Evolutionary conservation across 2,113 vertebrate species (phyloP).

Genomic region (Varanus komodoensis): DNA sequence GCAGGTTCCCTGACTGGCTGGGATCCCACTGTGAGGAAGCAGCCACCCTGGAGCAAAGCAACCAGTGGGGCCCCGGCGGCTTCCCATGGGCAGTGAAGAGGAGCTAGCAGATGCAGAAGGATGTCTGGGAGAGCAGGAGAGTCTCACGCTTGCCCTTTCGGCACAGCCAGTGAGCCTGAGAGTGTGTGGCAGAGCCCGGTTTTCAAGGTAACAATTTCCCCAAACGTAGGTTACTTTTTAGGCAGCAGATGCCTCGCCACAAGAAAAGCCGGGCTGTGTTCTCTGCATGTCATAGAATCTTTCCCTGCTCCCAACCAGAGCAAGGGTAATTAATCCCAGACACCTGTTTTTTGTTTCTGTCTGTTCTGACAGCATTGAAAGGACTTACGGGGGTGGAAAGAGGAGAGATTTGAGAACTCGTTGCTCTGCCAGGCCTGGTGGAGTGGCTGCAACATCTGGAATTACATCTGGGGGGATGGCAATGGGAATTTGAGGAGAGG

Average conservation of each 20-base stretch:
- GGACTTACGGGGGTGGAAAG: conserved; percentile 24
- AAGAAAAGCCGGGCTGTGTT: not conserved
- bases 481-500: conserved; percentile 23
- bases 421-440: conserved; percentile 48
- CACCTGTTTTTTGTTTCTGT: conserved; percentile 31
- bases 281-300: not conserved
- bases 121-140: not conserved
- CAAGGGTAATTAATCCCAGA: conserved; percentile 40
- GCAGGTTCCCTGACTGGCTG: not conserved
- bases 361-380: not conserved
- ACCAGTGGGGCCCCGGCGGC: not conserved
- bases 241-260: not conserved
- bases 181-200: not conserved
- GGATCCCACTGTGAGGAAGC: not conserved
- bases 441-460: conserved; percentile 74
- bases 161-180: not conserved
- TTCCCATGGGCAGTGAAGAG: not conserved
- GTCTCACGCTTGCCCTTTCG: no score
- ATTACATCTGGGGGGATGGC: not conserved
- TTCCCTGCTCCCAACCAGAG: not conserved
- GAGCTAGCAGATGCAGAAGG: not conserved
- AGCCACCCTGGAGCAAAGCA: not conserved
- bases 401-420: conserved; percentile 31
- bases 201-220: not conserved
- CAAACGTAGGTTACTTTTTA: not conserved